Conservation (phyloP, 2,797 vertebrate species). For the Mus minutoides region DNA sequence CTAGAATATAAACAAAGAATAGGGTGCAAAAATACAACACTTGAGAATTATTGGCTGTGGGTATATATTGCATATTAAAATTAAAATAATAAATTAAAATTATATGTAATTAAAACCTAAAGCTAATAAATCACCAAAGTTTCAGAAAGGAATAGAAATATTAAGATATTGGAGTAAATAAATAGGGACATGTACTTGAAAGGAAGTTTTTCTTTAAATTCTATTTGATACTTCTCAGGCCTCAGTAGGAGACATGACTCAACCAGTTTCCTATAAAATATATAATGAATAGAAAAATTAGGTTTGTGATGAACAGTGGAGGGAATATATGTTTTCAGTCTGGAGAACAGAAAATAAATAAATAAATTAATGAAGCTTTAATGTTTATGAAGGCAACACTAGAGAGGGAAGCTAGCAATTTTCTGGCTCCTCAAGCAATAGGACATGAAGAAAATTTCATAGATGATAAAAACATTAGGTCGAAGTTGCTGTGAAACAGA, state of each 20-base stretch:
- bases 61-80: not conserved
- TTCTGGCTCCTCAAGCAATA: not conserved
- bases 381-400: not conserved
- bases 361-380: slow-evolving; percentile 47
- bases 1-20: not conserved
- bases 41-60: not conserved
- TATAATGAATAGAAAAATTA: slow-evolving; percentile 63
- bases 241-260: slow-evolving; percentile 39
- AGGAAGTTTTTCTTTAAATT: slow-evolving; percentile 50
- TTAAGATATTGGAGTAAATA: not conserved
- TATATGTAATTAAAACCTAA: not conserved
- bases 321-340: slow-evolving; percentile 48
- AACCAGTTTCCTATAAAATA: slow-evolving; percentile 61
- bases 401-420: not conserved
- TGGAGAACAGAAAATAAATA: slow-evolving; percentile 29
- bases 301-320: slow-evolving; percentile 47
- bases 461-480: not conserved
- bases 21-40: not conserved
- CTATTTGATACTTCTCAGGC: not conserved
- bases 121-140: not conserved
- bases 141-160: slow-evolving; percentile 26
- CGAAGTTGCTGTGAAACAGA: not conserved
- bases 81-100: not conserved
- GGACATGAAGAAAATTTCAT: not conserved
- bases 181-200: slow-evolving; percentile 20